A percentile compares a stretch with the other conserved stretches of the same genome.
Conservation (phyloP, 2,113 vertebrate species). For the Martes martes region DNA sequence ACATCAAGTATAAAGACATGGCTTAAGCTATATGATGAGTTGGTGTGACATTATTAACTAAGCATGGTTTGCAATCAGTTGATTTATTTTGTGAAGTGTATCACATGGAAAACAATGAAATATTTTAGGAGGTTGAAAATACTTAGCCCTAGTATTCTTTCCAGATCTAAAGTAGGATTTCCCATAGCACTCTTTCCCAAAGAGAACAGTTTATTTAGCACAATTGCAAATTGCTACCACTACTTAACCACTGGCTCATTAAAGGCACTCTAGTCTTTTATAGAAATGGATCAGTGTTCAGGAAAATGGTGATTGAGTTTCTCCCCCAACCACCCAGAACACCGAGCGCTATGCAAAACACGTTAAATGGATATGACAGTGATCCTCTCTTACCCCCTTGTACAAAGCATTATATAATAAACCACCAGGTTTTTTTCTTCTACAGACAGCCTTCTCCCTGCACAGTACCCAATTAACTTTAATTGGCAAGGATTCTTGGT, state of each 20-base stretch:
- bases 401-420: slow-evolving; percentile 46
- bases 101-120: slow-evolving; percentile 49
- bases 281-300: slow-evolving; percentile 35
- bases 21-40: not conserved
- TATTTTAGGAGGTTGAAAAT: slow-evolving; percentile 37
- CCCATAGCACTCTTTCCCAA: not conserved
- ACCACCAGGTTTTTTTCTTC: slow-evolving; percentile 53
- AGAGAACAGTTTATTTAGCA: slow-evolving; percentile 15
- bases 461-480: slow-evolving; percentile 47
- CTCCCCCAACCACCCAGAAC: not conserved
- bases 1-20: slow-evolving; percentile 5
- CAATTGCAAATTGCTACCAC: slow-evolving; percentile 21
- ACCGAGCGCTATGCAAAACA: slow-evolving; percentile 18
- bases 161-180: slow-evolving; percentile 23
- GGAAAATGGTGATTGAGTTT: slow-evolving; percentile 43
- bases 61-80: slow-evolving; percentile 25
- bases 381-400: not conserved
- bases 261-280: slow-evolving; percentile 42
- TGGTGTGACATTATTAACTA: slow-evolving; percentile 4
- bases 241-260: slow-evolving; percentile 37
- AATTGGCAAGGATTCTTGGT: slow-evolving; percentile 43
- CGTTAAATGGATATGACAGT: slow-evolving; percentile 34
- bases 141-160: slow-evolving; percentile 36
- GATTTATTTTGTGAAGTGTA: slow-evolving; percentile 24
- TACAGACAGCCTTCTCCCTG: slow-evolving; percentile 28